Conservation (phyloP, 2,797 vertebrate species). For the Gallinago stenura region DNA sequence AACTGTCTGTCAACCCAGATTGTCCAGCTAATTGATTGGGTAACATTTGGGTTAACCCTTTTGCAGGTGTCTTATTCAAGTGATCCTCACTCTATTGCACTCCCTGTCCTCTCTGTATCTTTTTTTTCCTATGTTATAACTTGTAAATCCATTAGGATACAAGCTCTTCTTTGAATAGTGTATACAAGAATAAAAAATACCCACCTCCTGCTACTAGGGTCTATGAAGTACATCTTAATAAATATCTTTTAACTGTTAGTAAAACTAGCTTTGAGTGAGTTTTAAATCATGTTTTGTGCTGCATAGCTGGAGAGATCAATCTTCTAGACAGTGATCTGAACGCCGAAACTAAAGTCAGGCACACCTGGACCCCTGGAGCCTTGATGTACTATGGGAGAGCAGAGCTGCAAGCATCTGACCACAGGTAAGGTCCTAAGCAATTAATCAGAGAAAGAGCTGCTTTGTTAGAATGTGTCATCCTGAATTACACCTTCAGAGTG, state of each 20-base stretch:
- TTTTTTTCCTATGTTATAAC: not conserved
- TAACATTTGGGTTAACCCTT: not conserved
- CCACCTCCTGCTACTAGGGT: not conserved
- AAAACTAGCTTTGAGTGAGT: not conserved
- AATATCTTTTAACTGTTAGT: not conserved
- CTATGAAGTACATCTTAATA: not conserved
- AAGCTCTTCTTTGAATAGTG: not conserved
- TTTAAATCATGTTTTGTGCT: conserved; percentile 30
- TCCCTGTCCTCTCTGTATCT: not conserved
- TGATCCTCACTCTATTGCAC: not conserved
- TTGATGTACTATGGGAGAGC: conserved; percentile 85
- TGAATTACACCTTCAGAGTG: not conserved
- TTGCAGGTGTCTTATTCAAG: not conserved
- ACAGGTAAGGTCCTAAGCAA: conserved; percentile 75
- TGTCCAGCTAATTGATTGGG: not conserved
- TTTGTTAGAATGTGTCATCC: not conserved
- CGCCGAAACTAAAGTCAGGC: conserved; percentile 58
- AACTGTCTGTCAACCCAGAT: not conserved
- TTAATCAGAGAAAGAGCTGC: not conserved
- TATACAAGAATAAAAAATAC: not conserved
- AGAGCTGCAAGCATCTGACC: conserved; percentile 83
- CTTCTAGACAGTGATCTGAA: conserved; percentile 78
- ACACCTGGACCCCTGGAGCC: conserved; percentile 80
- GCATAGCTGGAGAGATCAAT: conserved; percentile 78
- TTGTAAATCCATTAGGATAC: not conserved